Percentiles rank a stretch among this genome's conserved stretches.
Evolutionary conservation across 2,888 invertebrate genomes (phyloP).

Genomic region (Crocallis elinguaria): DNA sequence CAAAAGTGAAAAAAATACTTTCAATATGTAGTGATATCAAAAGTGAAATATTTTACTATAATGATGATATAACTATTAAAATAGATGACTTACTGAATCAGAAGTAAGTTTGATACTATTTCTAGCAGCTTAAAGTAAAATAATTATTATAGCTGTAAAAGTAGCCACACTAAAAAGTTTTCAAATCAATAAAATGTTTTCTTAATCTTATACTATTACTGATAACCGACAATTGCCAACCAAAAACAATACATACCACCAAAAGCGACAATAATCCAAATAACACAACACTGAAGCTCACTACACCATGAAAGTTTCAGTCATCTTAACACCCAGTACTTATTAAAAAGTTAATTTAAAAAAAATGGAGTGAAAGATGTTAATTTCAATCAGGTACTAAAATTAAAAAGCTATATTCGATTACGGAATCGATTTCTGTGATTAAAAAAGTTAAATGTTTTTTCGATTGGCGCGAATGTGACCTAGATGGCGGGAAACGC

Average conservation of each 20-base stretch:
- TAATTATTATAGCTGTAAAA: too few species aligned
- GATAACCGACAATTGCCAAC: background rate
- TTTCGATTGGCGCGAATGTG: conserved; percentile 51
- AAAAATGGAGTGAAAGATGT: background rate
- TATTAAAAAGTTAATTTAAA: background rate
- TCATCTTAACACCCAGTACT: conserved; percentile 10
- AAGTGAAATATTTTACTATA: too few species aligned
- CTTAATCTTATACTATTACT: background rate
- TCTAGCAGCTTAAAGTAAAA: too few species aligned
- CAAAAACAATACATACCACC: conserved; percentile 7
- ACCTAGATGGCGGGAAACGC: conserved; percentile 56
- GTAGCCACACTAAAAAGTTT: too few species aligned
- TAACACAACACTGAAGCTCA: conserved; percentile 33
- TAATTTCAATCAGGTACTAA: background rate
- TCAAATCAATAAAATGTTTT: too few species aligned
- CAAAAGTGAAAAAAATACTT: too few species aligned
- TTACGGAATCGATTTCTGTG: background rate
- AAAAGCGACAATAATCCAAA: conserved; percentile 34
- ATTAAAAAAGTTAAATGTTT: conserved; percentile 37
- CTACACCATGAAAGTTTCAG: conserved; percentile 25
- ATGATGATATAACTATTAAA: too few species aligned
- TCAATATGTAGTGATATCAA: too few species aligned
- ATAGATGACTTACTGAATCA: too few species aligned
- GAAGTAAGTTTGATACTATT: too few species aligned
- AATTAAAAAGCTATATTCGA: background rate